Evolutionary conservation across 1,140 invertebrate species (phyloP).

Genomic region (Ips nitidus): DNA sequence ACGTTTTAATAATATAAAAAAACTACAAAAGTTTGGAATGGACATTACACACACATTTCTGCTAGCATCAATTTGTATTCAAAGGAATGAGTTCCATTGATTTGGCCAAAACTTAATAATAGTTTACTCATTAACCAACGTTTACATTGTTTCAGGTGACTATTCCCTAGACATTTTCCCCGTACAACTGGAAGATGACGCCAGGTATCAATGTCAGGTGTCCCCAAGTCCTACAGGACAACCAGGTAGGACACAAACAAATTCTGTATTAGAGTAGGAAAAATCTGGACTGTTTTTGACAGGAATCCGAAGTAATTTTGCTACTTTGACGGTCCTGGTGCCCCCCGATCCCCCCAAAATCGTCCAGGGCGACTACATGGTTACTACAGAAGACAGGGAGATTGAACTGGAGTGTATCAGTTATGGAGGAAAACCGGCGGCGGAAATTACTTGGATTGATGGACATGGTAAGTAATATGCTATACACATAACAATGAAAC

Average conservation of each 20-base stretch:
- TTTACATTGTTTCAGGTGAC: conserved; percentile 67
- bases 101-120: too few relatives aligned
- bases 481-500: not conserved
- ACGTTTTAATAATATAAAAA: conserved; percentile 26
- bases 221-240: conserved; percentile 68
- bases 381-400: conserved; percentile 84
- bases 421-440: conserved; percentile 85
- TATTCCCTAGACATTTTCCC: conserved; percentile 85
- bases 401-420: conserved; percentile 89
- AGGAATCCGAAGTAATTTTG: conserved; percentile 79
- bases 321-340: conserved; percentile 81
- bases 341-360: conserved; percentile 88
- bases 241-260: conserved; percentile 47
- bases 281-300: not conserved
- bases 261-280: not conserved
- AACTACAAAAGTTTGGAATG: not conserved
- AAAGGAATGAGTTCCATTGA: too few relatives aligned
- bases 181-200: conserved; percentile 87
- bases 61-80: too few relatives aligned
- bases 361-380: conserved; percentile 76
- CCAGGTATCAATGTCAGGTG: conserved; percentile 89
- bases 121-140: too few relatives aligned
- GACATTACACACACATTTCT: too few relatives aligned
- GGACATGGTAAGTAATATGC: conserved; percentile 57
- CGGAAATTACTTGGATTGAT: conserved; percentile 93